Evolutionary conservation across 2,797 vertebrate genomes (phyloP).

Genomic region (Clarias laeviceps): DNA sequence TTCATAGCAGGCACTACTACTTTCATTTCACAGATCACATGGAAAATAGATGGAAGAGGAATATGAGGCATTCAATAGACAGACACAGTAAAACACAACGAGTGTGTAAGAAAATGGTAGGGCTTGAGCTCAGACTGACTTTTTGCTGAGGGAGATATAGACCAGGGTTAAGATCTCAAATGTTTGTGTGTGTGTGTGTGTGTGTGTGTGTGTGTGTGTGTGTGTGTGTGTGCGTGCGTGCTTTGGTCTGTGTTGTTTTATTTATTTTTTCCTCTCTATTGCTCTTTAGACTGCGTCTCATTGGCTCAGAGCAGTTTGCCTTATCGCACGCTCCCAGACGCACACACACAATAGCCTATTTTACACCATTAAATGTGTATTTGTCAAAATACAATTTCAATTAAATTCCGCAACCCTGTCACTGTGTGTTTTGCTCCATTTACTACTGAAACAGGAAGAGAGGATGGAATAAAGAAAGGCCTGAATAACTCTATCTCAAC

Average conservation of each 20-base stretch:
- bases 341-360: constrained; percentile 78
- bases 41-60: constrained; percentile 36
- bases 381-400: constrained; percentile 84
- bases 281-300: constrained; percentile 72
- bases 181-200: constrained; percentile 39
- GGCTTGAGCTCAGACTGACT: constrained; percentile 65
- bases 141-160: constrained; percentile 42
- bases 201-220: constrained; percentile 45
- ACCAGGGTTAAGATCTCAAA: constrained; percentile 48
- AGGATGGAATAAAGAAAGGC: constrained; percentile 36
- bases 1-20: constrained; percentile 46
- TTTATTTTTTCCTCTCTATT: constrained; percentile 48
- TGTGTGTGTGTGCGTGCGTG: constrained; percentile 34
- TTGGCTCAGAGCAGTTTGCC: constrained; percentile 75
- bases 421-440: constrained; percentile 64
- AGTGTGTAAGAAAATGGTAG: constrained; percentile 74
- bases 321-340: constrained; percentile 79
- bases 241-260: constrained; percentile 48
- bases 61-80: constrained; percentile 50
- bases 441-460: constrained; percentile 49
- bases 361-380: constrained; percentile 81
- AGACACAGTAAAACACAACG: constrained; percentile 52
- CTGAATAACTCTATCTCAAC: constrained; percentile 41
- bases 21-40: constrained; percentile 51
- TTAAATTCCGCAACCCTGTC: constrained; percentile 70